Base-by-base conservation (phyloP, 2,888 invertebrate genomes). In the Acanthopleura granulata region DNA sequence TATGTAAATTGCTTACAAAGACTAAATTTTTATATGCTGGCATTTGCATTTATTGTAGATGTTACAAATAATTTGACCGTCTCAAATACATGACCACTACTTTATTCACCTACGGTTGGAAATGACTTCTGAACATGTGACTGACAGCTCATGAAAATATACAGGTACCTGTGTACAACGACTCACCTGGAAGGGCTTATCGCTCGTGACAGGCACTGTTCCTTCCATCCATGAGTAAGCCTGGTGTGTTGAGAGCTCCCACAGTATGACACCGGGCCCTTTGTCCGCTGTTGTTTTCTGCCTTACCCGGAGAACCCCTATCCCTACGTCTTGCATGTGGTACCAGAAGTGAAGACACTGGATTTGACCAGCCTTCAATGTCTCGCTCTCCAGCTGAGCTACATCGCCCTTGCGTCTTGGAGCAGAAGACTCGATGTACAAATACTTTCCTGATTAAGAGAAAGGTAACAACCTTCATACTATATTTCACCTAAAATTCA, bases 401-500 rank as follows among this genome's bases (percentile, higher is more conserved):
- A 78, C 80, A 76, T 87, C 84, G 16, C 84, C 85, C 0, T 62
- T 51, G 16, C 74, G 74, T 40, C 81, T 78, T 16, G 84, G 85
- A 11, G 74, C 40, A 51, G 86, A 84, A 15, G 86, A 82, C 74
- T 89, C 89, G 72, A 88, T 85, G 77, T 83, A 86, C 61, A 86
- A 71, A 75, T 88, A 89, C 73, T 86, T 82, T 62, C 87, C 87
- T 84, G 77, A 12, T 78, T 6, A 57, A 57, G 57, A n/a, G 12
- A 57, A 18, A 57, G 3, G 57, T 12, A 57, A 57, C 12, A 3
- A 57, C n/a, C n/a, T n/a, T n/a, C n/a, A n/a, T n/a, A n/a, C n/a
- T n/a, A n/a, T n/a, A n/a, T n/a, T n/a, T n/a, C n/a, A n/a, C n/a
- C n/a, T n/a, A n/a, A n/a, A n/a, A n/a, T n/a, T n/a, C n/a, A n/a